These are phyloP conservation scores for Acrossocheilus wenchowensis DNA, from an alignment of 2,797 vertebrate species.

Conservation along the genomic window DNA sequence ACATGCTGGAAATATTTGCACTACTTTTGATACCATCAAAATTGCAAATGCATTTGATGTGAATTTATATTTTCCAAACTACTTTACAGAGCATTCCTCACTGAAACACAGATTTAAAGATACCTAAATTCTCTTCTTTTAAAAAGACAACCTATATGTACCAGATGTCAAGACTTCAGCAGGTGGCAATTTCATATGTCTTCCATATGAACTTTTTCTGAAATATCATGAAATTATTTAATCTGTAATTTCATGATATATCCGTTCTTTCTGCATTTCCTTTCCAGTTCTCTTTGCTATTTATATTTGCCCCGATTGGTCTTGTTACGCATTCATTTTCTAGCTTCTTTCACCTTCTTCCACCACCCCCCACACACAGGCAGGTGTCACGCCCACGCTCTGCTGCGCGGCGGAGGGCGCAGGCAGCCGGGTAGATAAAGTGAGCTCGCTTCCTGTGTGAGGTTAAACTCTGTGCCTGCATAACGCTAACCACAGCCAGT, in stretches of 20 bases:
- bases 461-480: constrained; percentile 70
- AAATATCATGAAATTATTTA: not conserved
- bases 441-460: constrained; percentile 78
- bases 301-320: constrained; percentile 27
- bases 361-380: not conserved
- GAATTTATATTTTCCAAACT: not conserved
- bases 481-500: constrained; percentile 56
- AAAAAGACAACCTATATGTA: not conserved
- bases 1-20: not conserved
- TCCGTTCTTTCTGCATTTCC: constrained; percentile 12
- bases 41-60: not conserved
- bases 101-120: not conserved
- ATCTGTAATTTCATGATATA: not conserved
- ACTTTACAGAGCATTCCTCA: not conserved
- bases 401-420: constrained; percentile 54
- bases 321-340: constrained; percentile 38
- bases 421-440: constrained; percentile 73
- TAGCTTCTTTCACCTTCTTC: constrained; percentile 33
- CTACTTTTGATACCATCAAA: not conserved
- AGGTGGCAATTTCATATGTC: not conserved
- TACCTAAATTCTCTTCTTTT: not conserved
- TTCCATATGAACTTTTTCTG: not conserved
- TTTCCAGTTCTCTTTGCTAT: constrained; percentile 1
- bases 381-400: constrained; percentile 80
- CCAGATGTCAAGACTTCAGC: not conserved